A percentile compares a stretch with the other conserved stretches of the same genome.
Conservation (phyloP, 2,888 invertebrate genomes). For the Drosophila monieri region DNA sequence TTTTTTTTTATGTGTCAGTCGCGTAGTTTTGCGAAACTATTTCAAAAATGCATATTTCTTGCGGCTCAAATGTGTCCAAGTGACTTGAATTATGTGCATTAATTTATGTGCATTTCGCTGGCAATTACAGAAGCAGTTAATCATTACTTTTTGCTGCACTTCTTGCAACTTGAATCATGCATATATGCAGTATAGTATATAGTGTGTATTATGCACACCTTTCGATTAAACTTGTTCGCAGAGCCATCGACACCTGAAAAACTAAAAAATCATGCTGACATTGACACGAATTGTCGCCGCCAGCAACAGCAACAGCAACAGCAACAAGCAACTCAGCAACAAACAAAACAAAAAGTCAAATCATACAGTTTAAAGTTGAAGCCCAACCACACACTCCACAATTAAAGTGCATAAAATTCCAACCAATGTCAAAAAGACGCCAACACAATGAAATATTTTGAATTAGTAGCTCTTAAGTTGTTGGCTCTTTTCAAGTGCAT, state of each 20-base stretch:
- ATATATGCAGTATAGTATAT: constrained; percentile 1
- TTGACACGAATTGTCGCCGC: constrained; percentile 72
- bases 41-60: constrained; percentile 39
- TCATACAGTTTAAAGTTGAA: constrained; percentile 47
- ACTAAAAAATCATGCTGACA: constrained; percentile 69
- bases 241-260: constrained; percentile 46
- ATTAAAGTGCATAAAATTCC: constrained; percentile 75
- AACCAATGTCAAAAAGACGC: constrained; percentile 55
- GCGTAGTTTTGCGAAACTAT: constrained; percentile 33
- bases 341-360: constrained; percentile 24
- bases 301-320: constrained; percentile 40
- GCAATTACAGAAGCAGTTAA: constrained; percentile 1
- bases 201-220: constrained; percentile 56
- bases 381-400: constrained; percentile 49
- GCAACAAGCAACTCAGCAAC: constrained; percentile 36
- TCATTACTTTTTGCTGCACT: constrained; percentile 13
- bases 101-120: constrained; percentile 6
- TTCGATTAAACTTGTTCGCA: constrained; percentile 55
- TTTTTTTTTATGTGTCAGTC: constrained; percentile 2
- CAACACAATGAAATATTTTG: constrained; percentile 37
- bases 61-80: constrained; percentile 31
- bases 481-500: not conserved
- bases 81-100: constrained; percentile 31
- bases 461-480: constrained; percentile 35
- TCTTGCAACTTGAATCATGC: constrained; percentile 8